Conservation (phyloP, 2,113 vertebrate species). For the Microcebus jonahi region DNA sequence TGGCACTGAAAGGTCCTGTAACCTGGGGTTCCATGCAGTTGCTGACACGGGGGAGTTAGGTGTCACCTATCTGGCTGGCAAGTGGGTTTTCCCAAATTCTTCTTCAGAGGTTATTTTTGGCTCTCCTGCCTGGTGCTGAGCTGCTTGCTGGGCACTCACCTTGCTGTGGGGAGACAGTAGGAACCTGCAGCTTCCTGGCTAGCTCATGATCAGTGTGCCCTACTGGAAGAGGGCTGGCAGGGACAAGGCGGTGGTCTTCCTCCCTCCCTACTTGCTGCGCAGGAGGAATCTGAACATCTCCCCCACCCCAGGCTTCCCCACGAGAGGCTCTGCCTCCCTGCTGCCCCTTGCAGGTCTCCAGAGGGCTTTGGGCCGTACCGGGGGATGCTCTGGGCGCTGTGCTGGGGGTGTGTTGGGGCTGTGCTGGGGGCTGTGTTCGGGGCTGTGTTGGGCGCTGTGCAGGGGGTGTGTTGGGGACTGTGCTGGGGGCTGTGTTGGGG, state of each 20-base stretch:
- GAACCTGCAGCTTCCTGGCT: neutral
- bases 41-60: neutral
- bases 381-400: neutral
- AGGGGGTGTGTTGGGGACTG: neutral
- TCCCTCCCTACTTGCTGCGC: neutral
- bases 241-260: neutral
- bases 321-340: neutral
- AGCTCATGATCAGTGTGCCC: neutral
- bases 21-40: neutral
- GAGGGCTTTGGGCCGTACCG: fast-evolving
- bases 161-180: neutral
- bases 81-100: neutral
- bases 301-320: fast-evolving
- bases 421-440: too few relatives aligned
- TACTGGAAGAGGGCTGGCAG: fast-evolving
- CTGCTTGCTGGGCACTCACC: neutral
- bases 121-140: neutral
- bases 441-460: too few relatives aligned
- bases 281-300: neutral
- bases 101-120: neutral
- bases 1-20: neutral
- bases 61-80: neutral
- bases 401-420: too few relatives aligned
- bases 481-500: neutral
- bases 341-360: neutral